Percentiles rank a stretch among this genome's conserved stretches.
These are phyloP conservation scores for Oryctolagus cuniculus DNA, from an alignment of 2,113 vertebrate genomes.

Conservation along the genomic window DNA sequence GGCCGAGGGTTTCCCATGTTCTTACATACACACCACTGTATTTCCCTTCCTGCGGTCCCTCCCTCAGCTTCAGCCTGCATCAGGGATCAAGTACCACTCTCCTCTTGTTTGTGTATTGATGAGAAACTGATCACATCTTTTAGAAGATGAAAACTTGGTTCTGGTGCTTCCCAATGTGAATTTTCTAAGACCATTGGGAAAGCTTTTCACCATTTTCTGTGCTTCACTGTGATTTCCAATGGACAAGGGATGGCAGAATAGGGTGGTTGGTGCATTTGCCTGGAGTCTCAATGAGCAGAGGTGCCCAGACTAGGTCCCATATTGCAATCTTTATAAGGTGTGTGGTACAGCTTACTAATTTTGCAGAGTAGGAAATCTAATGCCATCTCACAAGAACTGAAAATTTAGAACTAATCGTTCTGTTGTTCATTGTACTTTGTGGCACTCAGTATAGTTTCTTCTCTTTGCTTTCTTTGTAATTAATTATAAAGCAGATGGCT, in stretches of 20 bases:
- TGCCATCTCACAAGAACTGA: not conserved
- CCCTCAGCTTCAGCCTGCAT: not conserved
- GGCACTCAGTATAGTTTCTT: not conserved
- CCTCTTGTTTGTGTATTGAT: not conserved
- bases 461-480: not conserved
- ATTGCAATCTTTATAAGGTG: not conserved
- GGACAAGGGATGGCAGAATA: not conserved
- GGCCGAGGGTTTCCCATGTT: not conserved
- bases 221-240: not conserved
- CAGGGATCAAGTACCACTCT: not conserved
- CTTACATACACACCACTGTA: accelerated
- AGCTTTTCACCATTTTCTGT: not conserved
- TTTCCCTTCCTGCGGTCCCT: not conserved
- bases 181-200: not conserved
- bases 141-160: not conserved
- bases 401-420: slow-evolving; percentile 23
- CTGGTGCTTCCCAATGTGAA: not conserved
- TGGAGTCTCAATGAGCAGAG: not conserved
- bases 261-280: not conserved
- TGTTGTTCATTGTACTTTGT: slow-evolving; percentile 15
- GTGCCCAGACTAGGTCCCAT: not conserved
- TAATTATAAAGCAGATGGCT: not conserved
- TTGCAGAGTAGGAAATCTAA: not conserved
- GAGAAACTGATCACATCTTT: not conserved
- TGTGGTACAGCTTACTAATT: not conserved